Evolutionary conservation across 1,140 invertebrate species (phyloP), one percentile per base, ranked within the genome.

Genomic region (Apis mellifera): DNA sequence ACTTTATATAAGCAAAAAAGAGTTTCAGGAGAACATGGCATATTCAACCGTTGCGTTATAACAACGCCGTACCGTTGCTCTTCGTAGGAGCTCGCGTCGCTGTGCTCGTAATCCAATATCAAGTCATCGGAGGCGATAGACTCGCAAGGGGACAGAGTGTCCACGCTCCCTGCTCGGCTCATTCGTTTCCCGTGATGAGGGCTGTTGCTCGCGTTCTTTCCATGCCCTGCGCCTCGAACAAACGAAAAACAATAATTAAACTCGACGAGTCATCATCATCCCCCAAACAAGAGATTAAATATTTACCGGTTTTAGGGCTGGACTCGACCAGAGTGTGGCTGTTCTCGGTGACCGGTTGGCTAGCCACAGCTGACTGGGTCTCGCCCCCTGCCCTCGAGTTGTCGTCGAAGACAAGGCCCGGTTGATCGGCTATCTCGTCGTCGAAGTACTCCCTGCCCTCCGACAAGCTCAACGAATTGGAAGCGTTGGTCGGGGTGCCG

Each of bases 371-470:
- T 2, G 93, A 94, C 11, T 89, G 89, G 7, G 85, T 88, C 9
- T 94, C 91, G 1, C 73, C 81, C 8, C 83, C 90, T 8, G 84
- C 89, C 19, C 92, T 92, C 17, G 93, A 60, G 0, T 95, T 95
- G 92, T 96, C 96, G 90, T 96, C 95, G 90, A 98, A 97, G 4
- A 97, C 95, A 71, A 98, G 92, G 0, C 96, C 97, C 15, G 98
- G 98, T 91, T 98, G 98, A 93, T 98, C 98, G 17, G 97, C 97
- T 69, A 98, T 98, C 92, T 98, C 98, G 88, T 98, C 98, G 90
- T 98, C 98, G 83, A 97, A 97, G 64, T 97, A 95, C 68, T 96
- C 96, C 81, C 96, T 95, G 9, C 95, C 95, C 76, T 97, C 95
- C 0, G 96, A 97, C 21, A 97, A 92, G 11, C 96, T 97, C 2